These are phyloP conservation scores for Entomobrya multifasciata DNA, from an alignment of 2,888 invertebrate species.

Conservation along the genomic window DNA sequence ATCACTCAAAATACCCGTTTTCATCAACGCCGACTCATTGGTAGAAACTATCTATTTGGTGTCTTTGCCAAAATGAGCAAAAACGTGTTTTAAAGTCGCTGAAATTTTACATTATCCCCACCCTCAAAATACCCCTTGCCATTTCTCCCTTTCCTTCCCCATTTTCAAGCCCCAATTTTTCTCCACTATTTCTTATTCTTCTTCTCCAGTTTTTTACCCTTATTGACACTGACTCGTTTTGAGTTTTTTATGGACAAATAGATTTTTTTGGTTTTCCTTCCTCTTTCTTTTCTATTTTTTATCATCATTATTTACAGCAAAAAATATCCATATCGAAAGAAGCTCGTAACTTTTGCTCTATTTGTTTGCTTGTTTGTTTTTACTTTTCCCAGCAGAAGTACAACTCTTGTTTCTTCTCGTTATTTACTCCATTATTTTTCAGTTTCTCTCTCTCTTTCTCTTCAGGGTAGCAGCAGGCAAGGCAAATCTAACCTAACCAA, in stretches of 20 bases:
- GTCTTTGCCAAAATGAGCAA: too few relatives aligned
- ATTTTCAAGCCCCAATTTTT: background rate
- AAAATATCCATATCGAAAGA: constrained; percentile 20
- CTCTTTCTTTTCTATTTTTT: background rate
- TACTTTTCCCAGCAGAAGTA: too few relatives aligned
- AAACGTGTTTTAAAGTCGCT: too few relatives aligned
- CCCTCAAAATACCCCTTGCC: background rate
- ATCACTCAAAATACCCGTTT: too few relatives aligned
- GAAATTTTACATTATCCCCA: background rate
- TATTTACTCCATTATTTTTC: constrained; percentile 38
- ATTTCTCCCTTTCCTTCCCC: background rate
- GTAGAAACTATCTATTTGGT: too few relatives aligned
- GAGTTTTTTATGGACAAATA: background rate
- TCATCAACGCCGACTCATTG: too few relatives aligned
- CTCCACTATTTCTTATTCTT: background rate
- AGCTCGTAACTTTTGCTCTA: constrained; percentile 26
- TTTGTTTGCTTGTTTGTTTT: constrained; percentile 13
- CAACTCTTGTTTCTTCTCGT: constrained; percentile 19
- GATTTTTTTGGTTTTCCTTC: background rate
- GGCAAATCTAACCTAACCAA: too few relatives aligned
- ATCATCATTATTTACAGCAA: constrained; percentile 35
- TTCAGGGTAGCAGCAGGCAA: background rate
- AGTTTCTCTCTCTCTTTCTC: background rate
- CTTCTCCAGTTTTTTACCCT: background rate
- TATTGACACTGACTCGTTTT: constrained; percentile 30